Evolutionary conservation across 2,113 vertebrate species (phyloP), one percentile per base, ranked within the genome.

Genomic region (Odocoileus virginianus): DNA sequence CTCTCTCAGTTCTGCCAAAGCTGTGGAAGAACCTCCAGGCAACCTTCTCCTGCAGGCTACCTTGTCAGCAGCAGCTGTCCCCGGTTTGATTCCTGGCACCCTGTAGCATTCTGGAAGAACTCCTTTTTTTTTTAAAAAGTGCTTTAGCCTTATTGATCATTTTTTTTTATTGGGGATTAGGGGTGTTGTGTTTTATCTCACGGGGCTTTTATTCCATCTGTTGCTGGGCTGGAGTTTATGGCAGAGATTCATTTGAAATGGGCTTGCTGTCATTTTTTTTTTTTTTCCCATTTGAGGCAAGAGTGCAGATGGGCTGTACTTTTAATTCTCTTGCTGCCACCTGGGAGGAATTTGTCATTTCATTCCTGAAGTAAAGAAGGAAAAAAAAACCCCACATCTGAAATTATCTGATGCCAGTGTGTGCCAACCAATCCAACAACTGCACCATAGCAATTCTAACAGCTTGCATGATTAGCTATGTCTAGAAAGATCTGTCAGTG

Each of bases 271-370:
- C 16, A 8, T 45, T 82, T 91, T 57, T 21, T 54, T 4, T 43
- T 40, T 76, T 84, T 36, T 28, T 30, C 2, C 36, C 7, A 87
- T 89, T 47, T 78, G 86, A 92, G 74, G 78, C 55, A 84, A 78
- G 93, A 82, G 30, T 86, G 52, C 86, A 95, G 95, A 96, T 93
- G 78, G 88, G 55, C 67, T 89, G 8, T 91, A 74, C 85, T 97
- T 95, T 89, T 96, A 91, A 96, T 95, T 86, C 90, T 93, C 67
- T 94, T 91, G 52, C 78, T 50, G 55, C 93, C 88, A 95, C 96
- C 91, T 97, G 95, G 85, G 93, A 87, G 43, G 67, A 85, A 84
- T 96, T 91, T 89, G 83, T 97, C 95, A 95, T 95, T 96, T 89
- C 84, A 71, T 86, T 94, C 71, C 86, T 89, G 61, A 93, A 95